phyloP scores from a whole-genome alignment of 2,888 invertebrate species.

The Agriopis marginaria region DNA sequence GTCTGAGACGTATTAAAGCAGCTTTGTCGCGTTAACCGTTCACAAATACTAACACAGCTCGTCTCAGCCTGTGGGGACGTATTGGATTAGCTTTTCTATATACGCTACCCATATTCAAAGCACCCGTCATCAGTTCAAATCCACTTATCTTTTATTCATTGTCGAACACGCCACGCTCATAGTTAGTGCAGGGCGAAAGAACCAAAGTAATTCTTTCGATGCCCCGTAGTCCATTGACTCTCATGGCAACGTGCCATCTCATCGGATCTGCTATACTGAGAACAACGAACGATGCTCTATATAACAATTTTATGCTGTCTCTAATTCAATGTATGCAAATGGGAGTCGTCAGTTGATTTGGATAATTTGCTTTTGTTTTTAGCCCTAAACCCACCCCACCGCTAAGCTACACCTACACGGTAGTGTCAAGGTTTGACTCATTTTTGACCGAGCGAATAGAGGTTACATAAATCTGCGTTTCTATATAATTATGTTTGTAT shows the following conservation, averaged over 20 bases:
- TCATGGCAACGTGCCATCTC: slow-evolving; percentile 49
- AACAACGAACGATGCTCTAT: slow-evolving; percentile 50
- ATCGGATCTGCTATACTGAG: slow-evolving; percentile 45
- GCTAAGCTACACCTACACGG: neutral
- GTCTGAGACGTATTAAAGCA: no score
- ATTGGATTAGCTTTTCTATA: no score
- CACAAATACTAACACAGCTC: no score
- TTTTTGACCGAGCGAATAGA: no score
- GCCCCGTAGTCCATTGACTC: slow-evolving; percentile 48
- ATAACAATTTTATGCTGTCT: slow-evolving; percentile 46
- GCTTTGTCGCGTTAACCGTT: no score
- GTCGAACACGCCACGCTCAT: slow-evolving; percentile 30
- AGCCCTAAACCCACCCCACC: neutral
- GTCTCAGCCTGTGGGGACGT: no score
- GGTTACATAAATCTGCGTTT: no score
- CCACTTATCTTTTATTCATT: no score
- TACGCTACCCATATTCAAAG: no score
- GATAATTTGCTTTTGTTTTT: slow-evolving; percentile 1
- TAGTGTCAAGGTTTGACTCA: no score
- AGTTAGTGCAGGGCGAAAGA: slow-evolving; percentile 30
- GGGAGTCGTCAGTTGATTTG: slow-evolving; percentile 15
- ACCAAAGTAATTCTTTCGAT: slow-evolving; percentile 43
- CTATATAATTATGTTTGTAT: no score
- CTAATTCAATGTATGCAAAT: slow-evolving; percentile 41
- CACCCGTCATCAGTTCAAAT: no score